Conservation (phyloP, 2,888 invertebrate species). For the Idaea biselata region DNA sequence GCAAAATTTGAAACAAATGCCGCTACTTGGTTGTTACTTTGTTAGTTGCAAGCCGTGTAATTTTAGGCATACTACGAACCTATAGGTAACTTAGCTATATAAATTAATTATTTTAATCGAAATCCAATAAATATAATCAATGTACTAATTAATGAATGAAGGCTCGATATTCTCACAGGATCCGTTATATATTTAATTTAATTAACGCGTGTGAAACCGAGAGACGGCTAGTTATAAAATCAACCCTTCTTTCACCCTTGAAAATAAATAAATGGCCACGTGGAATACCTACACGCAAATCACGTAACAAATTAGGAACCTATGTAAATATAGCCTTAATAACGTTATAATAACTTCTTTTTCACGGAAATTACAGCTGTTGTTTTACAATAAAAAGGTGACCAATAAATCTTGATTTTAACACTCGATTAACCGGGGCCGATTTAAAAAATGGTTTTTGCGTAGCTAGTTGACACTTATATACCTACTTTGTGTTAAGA, state of each 20-base stretch:
- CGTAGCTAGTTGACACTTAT: neutral
- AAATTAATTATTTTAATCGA: too few relatives aligned
- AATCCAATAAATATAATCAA: too few relatives aligned
- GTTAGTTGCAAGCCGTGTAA: too few relatives aligned
- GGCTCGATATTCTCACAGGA: too few relatives aligned
- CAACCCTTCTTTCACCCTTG: constrained; percentile 30
- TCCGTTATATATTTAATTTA: too few relatives aligned
- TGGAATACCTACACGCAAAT: constrained; percentile 23
- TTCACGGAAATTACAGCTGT: constrained; percentile 10
- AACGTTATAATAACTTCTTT: neutral
- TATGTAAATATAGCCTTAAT: constrained; percentile 6
- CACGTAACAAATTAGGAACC: constrained; percentile 11
- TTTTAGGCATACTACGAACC: too few relatives aligned
- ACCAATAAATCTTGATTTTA: neutral
- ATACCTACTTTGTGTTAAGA: too few relatives aligned
- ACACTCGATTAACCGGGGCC: neutral
- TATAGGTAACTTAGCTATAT: too few relatives aligned
- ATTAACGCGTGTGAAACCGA: neutral
- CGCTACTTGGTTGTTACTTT: too few relatives aligned
- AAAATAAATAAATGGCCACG: constrained; percentile 18
- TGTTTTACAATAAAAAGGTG: constrained; percentile 1
- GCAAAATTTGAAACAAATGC: too few relatives aligned
- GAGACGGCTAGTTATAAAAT: constrained; percentile 15
- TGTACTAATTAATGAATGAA: too few relatives aligned
- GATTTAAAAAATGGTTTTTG: neutral